Conservation (phyloP, 2,113 vertebrate genomes). For the Apteryx owenii region DNA sequence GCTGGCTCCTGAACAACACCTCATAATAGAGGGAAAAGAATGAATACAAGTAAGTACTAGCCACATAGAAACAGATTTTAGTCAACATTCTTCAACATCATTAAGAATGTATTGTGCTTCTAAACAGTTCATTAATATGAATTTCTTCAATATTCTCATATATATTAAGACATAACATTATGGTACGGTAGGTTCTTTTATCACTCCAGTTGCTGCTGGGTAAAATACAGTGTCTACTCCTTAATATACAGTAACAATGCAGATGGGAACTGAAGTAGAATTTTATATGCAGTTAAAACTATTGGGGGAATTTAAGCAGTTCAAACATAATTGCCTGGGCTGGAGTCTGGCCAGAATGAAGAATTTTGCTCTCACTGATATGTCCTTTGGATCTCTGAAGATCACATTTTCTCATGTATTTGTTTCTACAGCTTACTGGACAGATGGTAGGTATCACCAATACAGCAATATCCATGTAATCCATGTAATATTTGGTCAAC, state of each 20-base stretch:
- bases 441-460: neutral
- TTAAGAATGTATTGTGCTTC: neutral
- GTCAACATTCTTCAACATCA: neutral
- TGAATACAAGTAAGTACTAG: neutral
- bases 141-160: neutral
- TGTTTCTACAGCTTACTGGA: neutral
- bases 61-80: neutral
- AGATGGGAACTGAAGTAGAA: neutral
- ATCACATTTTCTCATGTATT: neutral
- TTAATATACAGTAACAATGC: neutral
- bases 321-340: neutral
- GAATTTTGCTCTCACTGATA: neutral
- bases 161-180: neutral
- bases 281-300: slow-evolving; percentile 15
- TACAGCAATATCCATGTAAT: neutral
- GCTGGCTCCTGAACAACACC: neutral
- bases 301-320: neutral
- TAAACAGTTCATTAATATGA: neutral
- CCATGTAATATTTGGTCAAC: neutral
- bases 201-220: neutral
- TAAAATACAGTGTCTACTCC: neutral
- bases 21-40: neutral
- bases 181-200: neutral
- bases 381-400: neutral
- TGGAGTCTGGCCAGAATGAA: slow-evolving; percentile 24